A percentile compares a stretch with the other conserved stretches of the same genome.
phyloP scores from a whole-genome alignment of 1,140 invertebrate genomes.

The Bombus waltoni region DNA sequence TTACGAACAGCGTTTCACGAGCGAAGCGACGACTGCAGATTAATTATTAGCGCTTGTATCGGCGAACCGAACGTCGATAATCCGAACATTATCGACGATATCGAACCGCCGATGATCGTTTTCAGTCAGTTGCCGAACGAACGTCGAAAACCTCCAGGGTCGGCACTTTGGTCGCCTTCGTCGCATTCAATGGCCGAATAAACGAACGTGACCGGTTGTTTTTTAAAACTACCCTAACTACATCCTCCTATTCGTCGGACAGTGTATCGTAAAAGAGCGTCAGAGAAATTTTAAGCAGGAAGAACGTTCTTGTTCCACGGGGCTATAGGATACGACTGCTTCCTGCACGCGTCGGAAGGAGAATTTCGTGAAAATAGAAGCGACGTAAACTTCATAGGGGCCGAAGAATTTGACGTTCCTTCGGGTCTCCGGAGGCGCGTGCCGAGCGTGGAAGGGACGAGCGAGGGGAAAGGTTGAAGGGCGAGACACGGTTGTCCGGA shows the following conservation, averaged over 20 bases:
- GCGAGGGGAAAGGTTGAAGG: constrained; percentile 2
- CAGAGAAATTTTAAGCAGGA: constrained; percentile 9
- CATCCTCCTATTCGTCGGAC: neutral
- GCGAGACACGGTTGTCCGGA: neutral
- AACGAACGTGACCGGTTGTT: no score
- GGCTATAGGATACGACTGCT: constrained; percentile 32
- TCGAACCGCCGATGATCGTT: no score
- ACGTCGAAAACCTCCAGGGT: no score
- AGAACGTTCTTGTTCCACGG: constrained; percentile 11
- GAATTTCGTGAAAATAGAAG: constrained; percentile 51
- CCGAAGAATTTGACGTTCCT: constrained; percentile 46
- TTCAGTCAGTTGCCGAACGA: no score
- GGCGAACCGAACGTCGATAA: no score
- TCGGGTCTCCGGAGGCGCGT: neutral
- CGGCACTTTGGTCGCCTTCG: no score
- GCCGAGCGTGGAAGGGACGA: neutral
- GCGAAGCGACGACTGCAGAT: neutral
- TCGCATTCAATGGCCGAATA: no score
- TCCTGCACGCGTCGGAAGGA: constrained; percentile 19
- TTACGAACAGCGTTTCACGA: no score
- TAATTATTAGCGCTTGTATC: neutral
- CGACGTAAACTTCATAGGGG: constrained; percentile 50
- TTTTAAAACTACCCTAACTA: no score
- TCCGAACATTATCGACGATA: no score
- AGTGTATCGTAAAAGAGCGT: neutral